Percentiles rank a stretch among this genome's conserved stretches.
Conservation (phyloP, 2,113 vertebrate genomes). For the Struthio camelus region DNA sequence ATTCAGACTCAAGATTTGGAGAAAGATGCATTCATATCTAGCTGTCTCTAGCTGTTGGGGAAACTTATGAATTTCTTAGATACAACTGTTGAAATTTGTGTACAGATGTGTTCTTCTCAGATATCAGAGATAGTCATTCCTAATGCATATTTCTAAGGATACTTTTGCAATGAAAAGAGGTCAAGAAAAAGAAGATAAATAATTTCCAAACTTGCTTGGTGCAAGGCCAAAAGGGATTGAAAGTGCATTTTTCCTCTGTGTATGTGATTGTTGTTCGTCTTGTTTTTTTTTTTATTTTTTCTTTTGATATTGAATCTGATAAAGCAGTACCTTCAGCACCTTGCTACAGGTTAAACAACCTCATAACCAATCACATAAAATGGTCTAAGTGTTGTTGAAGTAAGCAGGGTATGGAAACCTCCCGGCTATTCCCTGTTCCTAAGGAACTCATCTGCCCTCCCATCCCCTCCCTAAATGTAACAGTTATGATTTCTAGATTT, state of each 20-base stretch:
- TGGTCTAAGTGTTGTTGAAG: not conserved
- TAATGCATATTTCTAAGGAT: not conserved
- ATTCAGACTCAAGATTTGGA: not conserved
- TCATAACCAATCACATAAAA: not conserved
- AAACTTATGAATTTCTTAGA: not conserved
- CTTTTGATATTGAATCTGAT: not conserved
- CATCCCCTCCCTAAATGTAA: too few relatives aligned
- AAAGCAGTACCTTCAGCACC: not conserved
- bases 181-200: not conserved
- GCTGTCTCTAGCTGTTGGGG: accelerated
- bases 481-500: not conserved
- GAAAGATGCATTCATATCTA: not conserved
- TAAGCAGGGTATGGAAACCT: not conserved
- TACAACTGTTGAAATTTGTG: not conserved
- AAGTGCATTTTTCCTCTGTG: not conserved
- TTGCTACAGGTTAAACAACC: not conserved
- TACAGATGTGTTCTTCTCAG: not conserved
- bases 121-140: not conserved
- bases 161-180: not conserved
- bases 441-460: too few relatives aligned
- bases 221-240: not conserved
- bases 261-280: too few relatives aligned
- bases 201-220: not conserved
- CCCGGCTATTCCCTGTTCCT: not conserved
- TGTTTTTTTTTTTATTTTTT: not conserved